phyloP scores from a whole-genome alignment of 2,888 invertebrate genomes.

The Drosophila merina region DNA sequence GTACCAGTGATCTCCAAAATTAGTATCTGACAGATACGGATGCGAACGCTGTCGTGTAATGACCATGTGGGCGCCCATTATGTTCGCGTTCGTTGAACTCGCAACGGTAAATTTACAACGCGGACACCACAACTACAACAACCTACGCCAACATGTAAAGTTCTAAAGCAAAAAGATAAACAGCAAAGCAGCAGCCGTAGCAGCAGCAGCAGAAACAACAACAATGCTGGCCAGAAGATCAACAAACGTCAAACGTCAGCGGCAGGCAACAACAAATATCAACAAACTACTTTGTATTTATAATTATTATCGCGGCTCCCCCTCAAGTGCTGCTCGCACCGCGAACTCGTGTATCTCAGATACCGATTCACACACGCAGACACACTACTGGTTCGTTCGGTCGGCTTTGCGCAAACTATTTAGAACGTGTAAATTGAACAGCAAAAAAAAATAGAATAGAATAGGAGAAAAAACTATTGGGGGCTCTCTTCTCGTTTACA shows the following conservation, averaged over 20 bases:
- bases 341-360: constrained; percentile 69
- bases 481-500: constrained; percentile 57
- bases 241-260: constrained; percentile 41
- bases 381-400: constrained; percentile 10
- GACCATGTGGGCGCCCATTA: constrained; percentile 67
- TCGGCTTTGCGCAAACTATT: constrained; percentile 56
- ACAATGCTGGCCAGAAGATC: constrained; percentile 26
- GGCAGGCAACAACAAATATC: constrained; percentile 65
- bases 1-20: constrained; percentile 1
- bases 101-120: constrained; percentile 76
- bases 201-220: constrained; percentile 46
- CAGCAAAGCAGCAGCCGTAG: constrained; percentile 38
- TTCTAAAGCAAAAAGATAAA: constrained; percentile 79
- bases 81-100: constrained; percentile 65
- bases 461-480: constrained; percentile 61
- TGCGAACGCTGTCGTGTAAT: too few relatives aligned
- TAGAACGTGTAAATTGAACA: constrained; percentile 79
- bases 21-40: constrained; percentile 48
- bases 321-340: constrained; percentile 10
- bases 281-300: constrained; percentile 79
- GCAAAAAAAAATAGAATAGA: background rate
- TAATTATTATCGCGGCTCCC: constrained; percentile 70
- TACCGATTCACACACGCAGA: constrained; percentile 40
- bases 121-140: constrained; percentile 37
- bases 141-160: constrained; percentile 81